These are phyloP conservation scores for Clistopyga incitator DNA, from an alignment of 2,888 invertebrate species.

Conservation along the genomic window DNA sequence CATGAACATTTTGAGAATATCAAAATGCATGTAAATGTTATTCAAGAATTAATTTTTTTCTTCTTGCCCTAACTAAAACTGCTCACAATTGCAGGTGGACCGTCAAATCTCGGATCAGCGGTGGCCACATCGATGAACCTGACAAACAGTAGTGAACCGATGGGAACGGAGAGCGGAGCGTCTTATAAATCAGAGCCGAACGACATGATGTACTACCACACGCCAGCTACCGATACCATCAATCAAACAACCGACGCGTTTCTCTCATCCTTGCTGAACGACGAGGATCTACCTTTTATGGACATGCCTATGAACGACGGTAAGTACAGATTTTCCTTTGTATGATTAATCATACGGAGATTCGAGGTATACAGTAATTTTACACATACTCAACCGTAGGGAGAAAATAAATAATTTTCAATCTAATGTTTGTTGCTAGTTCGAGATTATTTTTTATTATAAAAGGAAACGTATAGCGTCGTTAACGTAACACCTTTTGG, in stretches of 20 bases:
- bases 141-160: constrained; percentile 90
- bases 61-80: constrained; percentile 76
- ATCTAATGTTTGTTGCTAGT: constrained; percentile 15
- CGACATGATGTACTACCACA: constrained; percentile 92
- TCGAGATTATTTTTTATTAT: constrained; percentile 69
- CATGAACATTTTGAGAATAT: not conserved
- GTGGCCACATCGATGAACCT: constrained; percentile 92
- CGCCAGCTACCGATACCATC: constrained; percentile 86
- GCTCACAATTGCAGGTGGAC: constrained; percentile 80
- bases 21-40: not conserved
- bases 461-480: constrained; percentile 74
- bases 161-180: constrained; percentile 86
- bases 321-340: constrained; percentile 84
- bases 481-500: constrained; percentile 62
- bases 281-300: constrained; percentile 95
- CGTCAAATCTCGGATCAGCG: constrained; percentile 89
- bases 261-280: constrained; percentile 94
- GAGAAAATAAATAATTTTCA: constrained; percentile 23
- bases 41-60: constrained; percentile 14
- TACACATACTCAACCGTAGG: not conserved
- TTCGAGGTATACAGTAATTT: constrained; percentile 35
- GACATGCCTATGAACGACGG: constrained; percentile 96
- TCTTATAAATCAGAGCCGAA: constrained; percentile 90
- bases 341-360: constrained; percentile 54
- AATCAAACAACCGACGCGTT: constrained; percentile 93